These are phyloP conservation scores for Chelmon rostratus DNA, from an alignment of 2,797 vertebrate genomes.

Conservation along the genomic window DNA sequence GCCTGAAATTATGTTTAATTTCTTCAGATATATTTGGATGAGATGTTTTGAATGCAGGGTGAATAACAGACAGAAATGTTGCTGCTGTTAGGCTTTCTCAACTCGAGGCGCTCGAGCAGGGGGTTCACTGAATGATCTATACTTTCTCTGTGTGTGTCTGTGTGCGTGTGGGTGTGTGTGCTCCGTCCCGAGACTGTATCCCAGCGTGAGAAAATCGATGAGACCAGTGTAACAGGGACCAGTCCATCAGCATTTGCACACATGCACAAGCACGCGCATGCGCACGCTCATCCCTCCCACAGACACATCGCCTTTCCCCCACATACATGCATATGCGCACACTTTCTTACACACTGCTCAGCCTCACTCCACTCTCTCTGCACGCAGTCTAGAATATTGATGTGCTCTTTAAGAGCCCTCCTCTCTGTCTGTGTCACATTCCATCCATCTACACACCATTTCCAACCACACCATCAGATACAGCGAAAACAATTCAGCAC, in stretches of 20 bases:
- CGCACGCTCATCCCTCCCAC: conserved; percentile 36
- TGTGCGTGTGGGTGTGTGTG: conserved; percentile 39
- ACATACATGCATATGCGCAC: conserved; percentile 49
- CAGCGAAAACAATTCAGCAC: conserved; percentile 75
- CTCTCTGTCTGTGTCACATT: conserved; percentile 82
- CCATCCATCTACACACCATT: conserved; percentile 77
- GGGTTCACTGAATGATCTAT: conserved; percentile 75
- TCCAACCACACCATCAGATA: conserved; percentile 68
- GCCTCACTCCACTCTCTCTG: conserved; percentile 60
- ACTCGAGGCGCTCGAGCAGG: conserved; percentile 61
- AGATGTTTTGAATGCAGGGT: conserved; percentile 55
- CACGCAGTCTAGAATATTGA: conserved; percentile 84
- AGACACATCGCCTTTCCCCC: conserved; percentile 27
- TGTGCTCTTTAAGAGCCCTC: conserved; percentile 83
- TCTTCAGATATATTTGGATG: conserved; percentile 31
- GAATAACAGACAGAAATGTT: conserved; percentile 51
- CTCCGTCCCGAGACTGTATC: conserved; percentile 79
- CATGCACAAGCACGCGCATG: conserved; percentile 29
- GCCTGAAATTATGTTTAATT: conserved; percentile 47
- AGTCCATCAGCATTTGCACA: conserved; percentile 76
- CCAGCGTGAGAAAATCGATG: conserved; percentile 85
- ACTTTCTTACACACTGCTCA: conserved; percentile 55
- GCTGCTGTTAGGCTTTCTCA: conserved; percentile 61
- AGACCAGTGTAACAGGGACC: conserved; percentile 77
- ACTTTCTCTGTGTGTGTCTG: conserved; percentile 36